A percentile compares a stretch with the other conserved stretches of the same genome.
Evolutionary conservation across 2,888 invertebrate genomes (phyloP).

Genomic region (Ophion ventricosus): DNA sequence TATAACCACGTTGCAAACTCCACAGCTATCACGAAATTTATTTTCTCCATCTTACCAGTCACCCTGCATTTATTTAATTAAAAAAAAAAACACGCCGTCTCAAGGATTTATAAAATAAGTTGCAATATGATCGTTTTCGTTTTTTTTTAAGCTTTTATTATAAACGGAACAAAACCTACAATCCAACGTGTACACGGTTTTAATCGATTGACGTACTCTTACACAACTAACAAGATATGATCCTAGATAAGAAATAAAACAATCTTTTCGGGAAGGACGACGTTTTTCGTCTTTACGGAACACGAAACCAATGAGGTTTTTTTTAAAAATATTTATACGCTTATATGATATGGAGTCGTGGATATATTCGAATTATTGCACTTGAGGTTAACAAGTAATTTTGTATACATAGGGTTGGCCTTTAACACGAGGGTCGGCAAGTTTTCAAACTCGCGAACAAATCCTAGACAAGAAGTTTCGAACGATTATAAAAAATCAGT

Average conservation of each 20-base stretch:
- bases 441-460: background rate
- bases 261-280: conserved; percentile 25
- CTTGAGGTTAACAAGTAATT: conserved; percentile 49
- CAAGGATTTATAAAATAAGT: background rate
- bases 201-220: conserved; percentile 33
- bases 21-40: conserved; percentile 4
- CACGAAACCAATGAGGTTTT: conserved; percentile 26
- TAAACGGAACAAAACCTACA: conserved; percentile 57
- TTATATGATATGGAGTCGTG: conserved; percentile 24
- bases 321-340: background rate
- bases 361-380: conserved; percentile 55
- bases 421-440: background rate
- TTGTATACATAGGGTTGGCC: background rate
- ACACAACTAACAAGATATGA: conserved; percentile 34
- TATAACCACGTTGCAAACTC: conserved; percentile 34
- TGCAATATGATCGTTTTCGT: conserved; percentile 5
- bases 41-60: background rate
- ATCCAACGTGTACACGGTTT: conserved; percentile 44
- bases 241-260: conserved; percentile 43
- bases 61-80: background rate
- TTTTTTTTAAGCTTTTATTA: conserved; percentile 57
- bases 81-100: conserved; percentile 1
- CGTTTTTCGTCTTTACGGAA: conserved; percentile 18
- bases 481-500: background rate
- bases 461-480: background rate